Evolutionary conservation across 2,113 vertebrate species (phyloP), one percentile per base, ranked within the genome.

Genomic region (Athene cunicularia): DNA sequence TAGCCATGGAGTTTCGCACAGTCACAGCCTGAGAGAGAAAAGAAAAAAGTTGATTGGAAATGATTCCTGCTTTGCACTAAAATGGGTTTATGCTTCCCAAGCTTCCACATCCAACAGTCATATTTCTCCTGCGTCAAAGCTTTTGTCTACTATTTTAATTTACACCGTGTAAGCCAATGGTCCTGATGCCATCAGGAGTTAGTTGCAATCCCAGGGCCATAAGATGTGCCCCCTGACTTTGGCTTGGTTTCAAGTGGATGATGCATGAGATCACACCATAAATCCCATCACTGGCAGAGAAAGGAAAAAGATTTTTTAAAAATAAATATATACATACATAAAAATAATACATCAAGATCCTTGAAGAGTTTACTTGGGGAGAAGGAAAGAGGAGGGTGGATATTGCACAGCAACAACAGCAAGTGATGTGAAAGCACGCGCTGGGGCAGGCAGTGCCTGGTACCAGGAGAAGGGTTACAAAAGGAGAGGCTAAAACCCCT

Each of bases 1-100:
- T 99, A 5, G 99, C 99, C 99, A 99, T 99, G 52, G 99, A 99
- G 97, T 99, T 99, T 41, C 99, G 98, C 73, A 99, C 99, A 0
- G 99, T 99, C 66, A 99, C 98, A 28, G 99, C 99, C 99, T 99
- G 97, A 12, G 98, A 79, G 27, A 63, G 63, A 53, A 24, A 88
- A 24, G 58, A 30, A 49, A 75, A 75, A 71, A 9, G 13, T 26
- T 66, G 39, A 73, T 5, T 47, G 85, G n/a, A 90, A 80, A 70
- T 1, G 1, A 93, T 75, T 35, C 81, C 45, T 47, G 81, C 90
- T 28, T 55, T 70, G 63, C 64, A 81, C 62, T 76, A 35, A 95
- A 91, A 60, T 8, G n/a, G 41, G 55, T 19, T 37, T 93, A 87
- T 86, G 80, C 33, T 76, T 80, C 93, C 68, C 80, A 58, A 74